Conservation (phyloP, 2,888 invertebrate species). For the Cheilosia vernalis region DNA sequence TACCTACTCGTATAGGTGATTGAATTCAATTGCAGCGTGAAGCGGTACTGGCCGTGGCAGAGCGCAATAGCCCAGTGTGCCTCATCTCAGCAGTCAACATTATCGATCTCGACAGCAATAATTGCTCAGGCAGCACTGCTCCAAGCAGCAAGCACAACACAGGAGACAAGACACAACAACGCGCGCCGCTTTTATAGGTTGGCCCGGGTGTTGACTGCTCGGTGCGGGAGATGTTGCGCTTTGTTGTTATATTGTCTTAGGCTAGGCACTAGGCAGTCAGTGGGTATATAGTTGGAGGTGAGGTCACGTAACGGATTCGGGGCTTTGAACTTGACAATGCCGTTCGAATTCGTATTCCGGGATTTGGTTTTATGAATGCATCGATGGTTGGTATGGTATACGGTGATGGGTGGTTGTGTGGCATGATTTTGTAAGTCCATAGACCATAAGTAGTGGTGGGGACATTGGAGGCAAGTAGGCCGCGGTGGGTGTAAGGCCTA, state of each 20-base stretch:
- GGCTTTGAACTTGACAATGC: slow-evolving; percentile 75
- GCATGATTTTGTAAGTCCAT: slow-evolving; percentile 42
- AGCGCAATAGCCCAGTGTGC: slow-evolving; percentile 45
- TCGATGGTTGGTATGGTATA: slow-evolving; percentile 18
- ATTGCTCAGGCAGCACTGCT: slow-evolving; percentile 49
- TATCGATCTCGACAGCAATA: slow-evolving; percentile 65
- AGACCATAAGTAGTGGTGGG: slow-evolving; percentile 19
- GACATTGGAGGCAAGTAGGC: neutral
- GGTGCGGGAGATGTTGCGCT: slow-evolving; percentile 61
- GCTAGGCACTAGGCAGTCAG: slow-evolving; percentile 38
- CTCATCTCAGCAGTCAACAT: slow-evolving; percentile 57
- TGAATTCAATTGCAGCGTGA: slow-evolving; percentile 56
- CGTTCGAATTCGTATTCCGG: slow-evolving; percentile 62
- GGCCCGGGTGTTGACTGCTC: slow-evolving; percentile 21
- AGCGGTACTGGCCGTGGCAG: no score
- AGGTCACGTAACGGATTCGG: slow-evolving; percentile 75
- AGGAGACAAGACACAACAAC: slow-evolving; percentile 9
- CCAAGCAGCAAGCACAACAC: neutral
- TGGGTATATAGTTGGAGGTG: slow-evolving; percentile 55
- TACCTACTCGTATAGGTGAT: neutral
- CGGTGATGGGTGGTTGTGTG: slow-evolving; percentile 34
- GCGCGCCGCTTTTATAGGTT: slow-evolving; percentile 36
- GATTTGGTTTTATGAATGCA: slow-evolving; percentile 59
- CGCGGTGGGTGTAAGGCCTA: no score
- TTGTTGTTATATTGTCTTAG: slow-evolving; percentile 56